Evolutionary conservation across 1,140 invertebrate genomes (phyloP).

Genomic region (Aleiodes sp.): DNA sequence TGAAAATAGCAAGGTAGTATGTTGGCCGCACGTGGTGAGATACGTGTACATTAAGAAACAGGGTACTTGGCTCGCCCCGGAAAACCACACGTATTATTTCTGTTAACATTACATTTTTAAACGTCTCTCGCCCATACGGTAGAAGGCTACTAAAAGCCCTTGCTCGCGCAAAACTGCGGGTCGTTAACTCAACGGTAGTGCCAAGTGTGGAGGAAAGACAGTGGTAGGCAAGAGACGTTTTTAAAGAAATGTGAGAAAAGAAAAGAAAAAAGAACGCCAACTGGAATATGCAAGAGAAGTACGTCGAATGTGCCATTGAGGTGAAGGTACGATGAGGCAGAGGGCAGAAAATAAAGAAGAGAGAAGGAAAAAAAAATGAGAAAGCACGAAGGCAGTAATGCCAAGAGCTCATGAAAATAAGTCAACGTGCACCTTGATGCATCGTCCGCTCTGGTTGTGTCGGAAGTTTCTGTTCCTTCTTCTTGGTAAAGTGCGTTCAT

Average conservation of each 20-base stretch:
- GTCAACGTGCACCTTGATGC: conserved; percentile 6
- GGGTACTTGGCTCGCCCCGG: too few species aligned
- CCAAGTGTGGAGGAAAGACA: neutral
- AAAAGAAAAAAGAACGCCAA: neutral
- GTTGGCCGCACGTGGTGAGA: neutral
- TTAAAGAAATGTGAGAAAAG: neutral
- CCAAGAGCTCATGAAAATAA: conserved; percentile 31
- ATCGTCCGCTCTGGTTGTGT: neutral
- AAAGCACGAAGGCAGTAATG: neutral
- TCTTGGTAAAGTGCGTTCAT: conserved; percentile 16
- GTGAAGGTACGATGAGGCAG: neutral
- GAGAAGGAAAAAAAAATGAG: neutral
- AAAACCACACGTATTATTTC: conserved; percentile 13
- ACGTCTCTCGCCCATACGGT: neutral
- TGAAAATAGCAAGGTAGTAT: too few species aligned
- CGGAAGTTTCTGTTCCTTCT: conserved; percentile 34
- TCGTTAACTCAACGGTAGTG: conserved; percentile 27
- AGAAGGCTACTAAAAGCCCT: conserved; percentile 11
- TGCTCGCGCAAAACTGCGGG: conserved; percentile 1
- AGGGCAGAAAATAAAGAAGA: neutral
- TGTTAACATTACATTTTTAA: conserved; percentile 28
- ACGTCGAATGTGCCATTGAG: conserved; percentile 13
- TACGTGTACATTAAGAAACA: too few species aligned
- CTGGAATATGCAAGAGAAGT: conserved; percentile 4
- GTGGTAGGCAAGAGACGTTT: neutral